Conservation (phyloP, 92 coral and sea anemone genomes). For the Palythoa heliodiscus region DNA sequence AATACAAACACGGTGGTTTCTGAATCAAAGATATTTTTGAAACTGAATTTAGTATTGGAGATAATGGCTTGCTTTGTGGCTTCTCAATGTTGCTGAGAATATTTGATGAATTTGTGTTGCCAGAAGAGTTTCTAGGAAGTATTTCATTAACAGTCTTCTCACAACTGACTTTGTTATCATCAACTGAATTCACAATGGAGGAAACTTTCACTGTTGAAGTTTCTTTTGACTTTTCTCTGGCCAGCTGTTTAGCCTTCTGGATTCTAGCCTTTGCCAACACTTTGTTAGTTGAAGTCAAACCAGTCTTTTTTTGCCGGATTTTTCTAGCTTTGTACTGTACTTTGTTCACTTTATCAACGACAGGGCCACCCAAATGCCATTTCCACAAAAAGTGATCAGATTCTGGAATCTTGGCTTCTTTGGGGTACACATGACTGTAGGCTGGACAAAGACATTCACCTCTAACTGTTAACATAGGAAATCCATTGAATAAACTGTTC, state of each 20-base stretch:
- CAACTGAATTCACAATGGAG: not conserved
- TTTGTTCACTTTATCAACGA: constrained; percentile 42
- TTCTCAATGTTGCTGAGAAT: not conserved
- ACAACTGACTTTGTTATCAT: not conserved
- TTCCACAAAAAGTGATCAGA: constrained; percentile 74
- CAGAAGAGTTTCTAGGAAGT: too few species aligned
- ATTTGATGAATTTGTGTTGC: not conserved
- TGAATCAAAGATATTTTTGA: not conserved
- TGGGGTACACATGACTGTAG: constrained; percentile 57
- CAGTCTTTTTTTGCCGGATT: constrained; percentile 11
- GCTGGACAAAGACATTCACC: constrained; percentile 61
- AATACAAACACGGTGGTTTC: constrained; percentile 1
- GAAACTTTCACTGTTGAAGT: not conserved
- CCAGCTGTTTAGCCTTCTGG: constrained; percentile 31
- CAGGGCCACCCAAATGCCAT: constrained; percentile 80
- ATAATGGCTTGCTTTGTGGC: not conserved
- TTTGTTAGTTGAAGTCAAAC: constrained; percentile 17
- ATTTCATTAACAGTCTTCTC: not conserved
- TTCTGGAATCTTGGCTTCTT: constrained; percentile 35
- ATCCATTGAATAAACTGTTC: constrained; percentile 61
- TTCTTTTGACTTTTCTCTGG: constrained; percentile 19
- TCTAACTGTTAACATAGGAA: constrained; percentile 59
- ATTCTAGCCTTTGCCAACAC: constrained; percentile 24
- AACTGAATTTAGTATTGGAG: not conserved
- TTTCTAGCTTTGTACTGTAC: constrained; percentile 12